Base-by-base conservation (phyloP, 2,797 vertebrate genomes). In the Odontamblyopus lacepedii region DNA sequence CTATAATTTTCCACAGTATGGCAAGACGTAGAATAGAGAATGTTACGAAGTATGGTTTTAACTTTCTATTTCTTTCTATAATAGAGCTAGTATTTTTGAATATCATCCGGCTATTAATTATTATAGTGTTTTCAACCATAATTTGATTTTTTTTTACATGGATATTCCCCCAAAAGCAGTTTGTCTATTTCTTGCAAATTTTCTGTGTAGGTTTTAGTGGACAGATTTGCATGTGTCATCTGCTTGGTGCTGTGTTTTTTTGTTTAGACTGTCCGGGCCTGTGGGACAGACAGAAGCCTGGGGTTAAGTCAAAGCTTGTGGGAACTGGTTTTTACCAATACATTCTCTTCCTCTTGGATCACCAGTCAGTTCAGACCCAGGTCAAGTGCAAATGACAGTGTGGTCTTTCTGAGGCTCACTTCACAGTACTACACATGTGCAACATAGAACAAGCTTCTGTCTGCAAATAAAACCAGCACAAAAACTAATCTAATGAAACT, bases 231-330 rank as follows among this genome's bases (percentile, higher is more conserved):
- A 74, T 82, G 80, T 82, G 27, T 74, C 78, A 61, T 72, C 19
- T 53, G 71, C 60, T 73, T 59, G n/a, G 66, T 79, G 71, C 56
- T 62, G 70, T 77, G 73, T 85, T 48, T 48, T 77, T 26, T 19
- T 56, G 60, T 63, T 81, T 64, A 82, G 73, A 81, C 78, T 85
- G 73, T 44, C 63, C 79, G 85, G 74, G 50, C 90, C 76, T 82
- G 2, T 1, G 83, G 88, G 91, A 91, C 62, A 26, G 30, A 65
- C 6, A 11, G 71, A 72, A 87, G 84, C 90, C 82, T 48, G 64
- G 80, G 87, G 88, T 85, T 85, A 89, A 88, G 92, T 91, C 89
- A 91, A 91, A 92, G 91, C 85, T 88, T 91, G 78, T 93, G 92
- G 90, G 90, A 94, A 92, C 83, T 87, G 35, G 85, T 90, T 79